phyloP scores from a whole-genome alignment of 2,797 vertebrate species.

The Perodicticus potto region DNA sequence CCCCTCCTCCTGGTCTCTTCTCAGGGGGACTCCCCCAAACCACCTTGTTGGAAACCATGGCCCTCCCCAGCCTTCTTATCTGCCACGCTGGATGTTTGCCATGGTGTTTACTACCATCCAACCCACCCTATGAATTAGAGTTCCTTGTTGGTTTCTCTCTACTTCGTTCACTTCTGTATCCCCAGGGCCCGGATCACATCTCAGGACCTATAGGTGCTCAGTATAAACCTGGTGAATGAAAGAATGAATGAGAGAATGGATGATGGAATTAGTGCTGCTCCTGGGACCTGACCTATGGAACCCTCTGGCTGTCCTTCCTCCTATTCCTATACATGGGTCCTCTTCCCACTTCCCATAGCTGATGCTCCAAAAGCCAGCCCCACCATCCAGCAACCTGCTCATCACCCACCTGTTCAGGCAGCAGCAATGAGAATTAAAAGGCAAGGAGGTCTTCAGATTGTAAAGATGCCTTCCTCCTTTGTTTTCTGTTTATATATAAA shows the following conservation, averaged over 20 bases:
- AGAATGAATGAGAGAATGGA: background rate
- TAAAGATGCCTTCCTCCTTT: background rate
- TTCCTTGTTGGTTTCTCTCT: background rate
- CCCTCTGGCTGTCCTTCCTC: background rate
- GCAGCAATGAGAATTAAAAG: background rate
- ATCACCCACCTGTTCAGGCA: background rate
- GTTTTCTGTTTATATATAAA: background rate
- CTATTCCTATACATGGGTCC: too few species aligned
- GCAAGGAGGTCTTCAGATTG: background rate
- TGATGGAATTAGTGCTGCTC: background rate
- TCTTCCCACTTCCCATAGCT: background rate
- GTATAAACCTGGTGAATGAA: background rate
- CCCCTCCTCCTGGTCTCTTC: background rate
- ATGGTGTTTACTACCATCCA: background rate
- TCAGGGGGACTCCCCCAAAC: background rate
- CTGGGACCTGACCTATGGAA: too few species aligned
- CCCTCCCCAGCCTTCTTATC: background rate
- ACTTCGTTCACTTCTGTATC: background rate
- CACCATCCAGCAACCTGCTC: background rate
- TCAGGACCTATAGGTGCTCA: background rate
- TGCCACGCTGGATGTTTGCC: background rate
- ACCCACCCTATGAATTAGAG: background rate
- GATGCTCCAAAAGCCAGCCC: background rate
- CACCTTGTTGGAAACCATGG: background rate
- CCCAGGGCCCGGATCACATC: background rate